These are phyloP conservation scores for Trachelus iudaicus DNA, from an alignment of 2,888 invertebrate genomes.

Conservation along the genomic window DNA sequence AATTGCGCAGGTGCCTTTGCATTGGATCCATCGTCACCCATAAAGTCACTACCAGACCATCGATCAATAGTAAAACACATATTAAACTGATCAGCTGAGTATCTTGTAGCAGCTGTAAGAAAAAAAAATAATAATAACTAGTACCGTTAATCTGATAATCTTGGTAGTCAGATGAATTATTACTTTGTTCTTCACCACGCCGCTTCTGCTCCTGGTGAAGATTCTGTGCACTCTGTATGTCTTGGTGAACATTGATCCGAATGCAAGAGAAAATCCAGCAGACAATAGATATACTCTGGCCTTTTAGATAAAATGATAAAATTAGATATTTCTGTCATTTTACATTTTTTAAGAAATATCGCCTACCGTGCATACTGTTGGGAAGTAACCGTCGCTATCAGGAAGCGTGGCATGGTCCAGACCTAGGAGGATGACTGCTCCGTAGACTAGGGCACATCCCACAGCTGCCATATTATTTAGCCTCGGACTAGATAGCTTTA, in stretches of 20 bases:
- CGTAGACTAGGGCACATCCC: slow-evolving; percentile 91
- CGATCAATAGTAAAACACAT: slow-evolving; percentile 83
- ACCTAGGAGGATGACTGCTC: slow-evolving; percentile 86
- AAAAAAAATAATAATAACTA: background rate
- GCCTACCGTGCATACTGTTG: slow-evolving; percentile 88
- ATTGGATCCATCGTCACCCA: slow-evolving; percentile 91
- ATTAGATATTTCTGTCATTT: background rate
- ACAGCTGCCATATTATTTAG: slow-evolving; percentile 92
- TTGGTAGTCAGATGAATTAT: too few relatives aligned
- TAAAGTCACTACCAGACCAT: slow-evolving; percentile 83
- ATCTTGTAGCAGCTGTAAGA: slow-evolving; percentile 80
- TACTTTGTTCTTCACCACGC: slow-evolving; percentile 87
- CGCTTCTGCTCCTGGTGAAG: slow-evolving; percentile 84
- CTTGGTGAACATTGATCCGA: slow-evolving; percentile 95
- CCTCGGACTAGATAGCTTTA: slow-evolving; percentile 91
- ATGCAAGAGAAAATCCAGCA: slow-evolving; percentile 90
- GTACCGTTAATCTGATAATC: too few relatives aligned
- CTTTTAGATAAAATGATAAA: slow-evolving; percentile 64
- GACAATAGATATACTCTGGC: slow-evolving; percentile 88
- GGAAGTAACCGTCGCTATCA: slow-evolving; percentile 76
- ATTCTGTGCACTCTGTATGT: slow-evolving; percentile 93
- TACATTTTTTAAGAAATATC: slow-evolving; percentile 3
- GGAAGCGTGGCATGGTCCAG: slow-evolving; percentile 84
- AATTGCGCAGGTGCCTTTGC: slow-evolving; percentile 84
- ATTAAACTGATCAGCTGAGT: slow-evolving; percentile 88